Evolutionary conservation across 2,113 vertebrate species (phyloP), one percentile per base, ranked within the genome.

Genomic region (Acrocephalus arundinaceus): DNA sequence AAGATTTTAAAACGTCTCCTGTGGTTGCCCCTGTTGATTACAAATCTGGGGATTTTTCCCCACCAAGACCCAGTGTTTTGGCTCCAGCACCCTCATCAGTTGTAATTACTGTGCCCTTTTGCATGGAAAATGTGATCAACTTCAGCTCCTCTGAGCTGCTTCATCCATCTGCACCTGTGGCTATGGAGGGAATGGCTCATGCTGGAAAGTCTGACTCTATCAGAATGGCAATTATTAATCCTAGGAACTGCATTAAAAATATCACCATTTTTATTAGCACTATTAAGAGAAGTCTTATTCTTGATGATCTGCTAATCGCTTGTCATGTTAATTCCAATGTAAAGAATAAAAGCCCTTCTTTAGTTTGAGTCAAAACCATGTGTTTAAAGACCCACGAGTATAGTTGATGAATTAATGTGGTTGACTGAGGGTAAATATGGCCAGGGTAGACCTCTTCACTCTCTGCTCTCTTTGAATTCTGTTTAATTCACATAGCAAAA

Each of bases 121-220:
- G 85, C 82, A 77, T 95, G 96, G 96, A 97, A 97, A 97, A 95
- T 95, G 75, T 94, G 97, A 96, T 95, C 87, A 93, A 65, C 85
- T 73, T 91, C 65, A 94, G 80, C 94, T 93, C 91, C 87, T 92
- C 79, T 92, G 82, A 92, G 85, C 91, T 76, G 79, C 85, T 87
- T 84, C 94, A 95, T 93, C 93, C 94, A 65, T 94, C 95, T 94
- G 88, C 95, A 97, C 95, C 96, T 97, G 94, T 97, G 95, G 95
- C 93, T 91, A 71, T 67, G 91, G 94, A 96, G 94, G 78, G 75
- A 94, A 86, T 3, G 73, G 91, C 89, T 96, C 96, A 96, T 24
- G 35, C 83, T 97, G 97, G 97, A 97, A 97, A 97, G 83, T 96
- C 87, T 96, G 91, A 97, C 85, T 93, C 90, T 83, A 65, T 94